These are phyloP conservation scores for Thecocarcelia acutangulata DNA, from an alignment of 2,888 invertebrate genomes.

Conservation along the genomic window DNA sequence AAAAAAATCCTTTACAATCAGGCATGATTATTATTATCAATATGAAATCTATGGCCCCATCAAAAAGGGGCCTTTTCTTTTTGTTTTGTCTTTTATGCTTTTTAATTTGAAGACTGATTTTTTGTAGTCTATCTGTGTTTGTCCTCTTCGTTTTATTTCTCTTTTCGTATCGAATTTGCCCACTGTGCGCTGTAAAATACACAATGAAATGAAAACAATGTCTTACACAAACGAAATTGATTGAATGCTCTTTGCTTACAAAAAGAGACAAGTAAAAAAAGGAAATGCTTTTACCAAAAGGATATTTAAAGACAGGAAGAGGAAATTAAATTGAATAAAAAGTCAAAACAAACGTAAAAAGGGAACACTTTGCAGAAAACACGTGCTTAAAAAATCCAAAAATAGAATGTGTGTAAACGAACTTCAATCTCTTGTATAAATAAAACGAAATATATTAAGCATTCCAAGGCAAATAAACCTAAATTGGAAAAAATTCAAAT, in stretches of 20 bases:
- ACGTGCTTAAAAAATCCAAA: slow-evolving; percentile 40
- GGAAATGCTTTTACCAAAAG: slow-evolving; percentile 63
- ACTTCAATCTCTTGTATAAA: slow-evolving; percentile 21
- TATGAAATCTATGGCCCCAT: too few species aligned
- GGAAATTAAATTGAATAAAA: slow-evolving; percentile 74
- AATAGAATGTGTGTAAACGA: background rate
- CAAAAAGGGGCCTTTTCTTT: too few species aligned
- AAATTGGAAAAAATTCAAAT: slow-evolving; percentile 35
- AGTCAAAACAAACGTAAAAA: slow-evolving; percentile 30
- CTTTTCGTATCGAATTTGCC: too few species aligned
- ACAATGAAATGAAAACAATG: slow-evolving; percentile 35
- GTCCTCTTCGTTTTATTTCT: too few species aligned
- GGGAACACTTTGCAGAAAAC: slow-evolving; percentile 41
- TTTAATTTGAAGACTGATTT: too few species aligned
- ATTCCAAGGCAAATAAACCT: slow-evolving; percentile 16
- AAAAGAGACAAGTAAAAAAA: slow-evolving; percentile 58
- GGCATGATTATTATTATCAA: too few species aligned
- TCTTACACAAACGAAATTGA: slow-evolving; percentile 47
- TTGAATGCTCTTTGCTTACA: slow-evolving; percentile 48
- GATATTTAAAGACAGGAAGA: slow-evolving; percentile 71
- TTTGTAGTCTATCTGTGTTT: too few species aligned
- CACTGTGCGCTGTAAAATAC: slow-evolving; percentile 10
- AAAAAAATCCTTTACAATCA: too few species aligned
- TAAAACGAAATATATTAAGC: background rate
- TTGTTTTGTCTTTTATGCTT: too few species aligned